Evolutionary conservation across 2,888 invertebrate genomes (phyloP), one percentile per base, ranked within the genome.

Genomic region (Dione vanillae): DNA sequence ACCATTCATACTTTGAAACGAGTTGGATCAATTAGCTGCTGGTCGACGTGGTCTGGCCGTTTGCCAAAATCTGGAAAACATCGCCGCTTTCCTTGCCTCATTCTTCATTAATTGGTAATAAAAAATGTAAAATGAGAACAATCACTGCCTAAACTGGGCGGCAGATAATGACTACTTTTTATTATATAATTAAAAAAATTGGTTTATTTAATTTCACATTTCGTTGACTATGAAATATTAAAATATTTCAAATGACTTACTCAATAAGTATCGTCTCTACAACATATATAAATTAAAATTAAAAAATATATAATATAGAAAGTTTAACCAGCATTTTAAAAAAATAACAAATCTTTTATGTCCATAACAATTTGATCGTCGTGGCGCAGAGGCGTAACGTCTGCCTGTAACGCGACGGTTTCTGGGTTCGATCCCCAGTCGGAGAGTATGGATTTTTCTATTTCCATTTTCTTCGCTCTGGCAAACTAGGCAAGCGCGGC

Each of bases 41-140:
- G 67, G 75, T 72, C 65, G 77, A 75, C 74, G 74, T 77, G 77
- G 77, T 69, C 79, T 85, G 90, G 89, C 86, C 64, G 16, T 27
- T 43, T 74, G 86, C 90, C 90, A 90, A 77, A 68, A 74, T 75
- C 80, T 80, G 77, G 78, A 81, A 82, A 81, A 89, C 86, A 88
- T 88, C 84, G 78, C 80, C 66, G 80, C 78, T 76, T 76, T 77
- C 78, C 78, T 83, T 83, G 88, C 86, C 82, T 87, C 86, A 85
- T 82, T 83, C 81, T 75, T 78, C 79, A 82, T 85, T 87, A 87
- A 88, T 86, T 88, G 83, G 84, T 79, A 84, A 86, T 88, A 86
- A 89, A 73, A 88, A 87, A 81, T 78, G 82, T 70, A 19, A 72
- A 75, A 69, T 65, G 52, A 67, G 65, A 74, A 74, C 74, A 74